Base-by-base conservation (phyloP, 2,888 invertebrate genomes). In the Pyrocoelia pectoralis region DNA sequence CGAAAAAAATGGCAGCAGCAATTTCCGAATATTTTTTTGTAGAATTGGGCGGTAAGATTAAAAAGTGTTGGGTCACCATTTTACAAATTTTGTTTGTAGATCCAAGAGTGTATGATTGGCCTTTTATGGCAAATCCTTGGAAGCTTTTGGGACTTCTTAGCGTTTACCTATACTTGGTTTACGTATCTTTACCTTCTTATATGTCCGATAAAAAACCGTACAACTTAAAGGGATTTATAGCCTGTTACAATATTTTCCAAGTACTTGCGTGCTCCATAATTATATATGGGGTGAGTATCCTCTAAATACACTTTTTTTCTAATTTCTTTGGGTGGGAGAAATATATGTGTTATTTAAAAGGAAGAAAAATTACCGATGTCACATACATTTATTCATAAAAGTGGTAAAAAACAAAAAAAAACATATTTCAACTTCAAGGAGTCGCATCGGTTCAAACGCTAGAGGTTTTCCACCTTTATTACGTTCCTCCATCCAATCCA, bases 101-200 rank as follows among this genome's bases (percentile, higher is more conserved):
- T 78, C 80, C 80, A 1, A 79, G 90, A 5, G 87, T 88, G n/a
- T 85, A 85, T 57, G 83, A 85, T 68, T 89, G 88, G 88, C 79
- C 83, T 15, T 74, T 90, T 66, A 87, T 91, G 86, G 80, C 82
- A 9, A 84, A 87, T 48, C 89, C 89, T 2, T 80, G 83, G 76
- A 85, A 87, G 0, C 3, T 38, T 24, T 9, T 50, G 17, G 28
- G 10, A 12, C 46, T 60, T 48, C 15, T 60, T n/a, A 19, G 14
- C 1, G 2, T 53, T 5, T 60, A 60, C 13, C 15, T 60, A 10
- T 33, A 19, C 5, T 3, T 17, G 1, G 15, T 60, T 15, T 60
- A 54, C 24, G 12, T 24, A 6, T 6, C 10, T 19, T 10, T 60
- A 49, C 60, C 60, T 1, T 8, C 19, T 5, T 49, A 54, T 13